These are phyloP conservation scores for Phymorhynchus buccinoides DNA, from an alignment of 1,140 invertebrate species.

Conservation along the genomic window DNA sequence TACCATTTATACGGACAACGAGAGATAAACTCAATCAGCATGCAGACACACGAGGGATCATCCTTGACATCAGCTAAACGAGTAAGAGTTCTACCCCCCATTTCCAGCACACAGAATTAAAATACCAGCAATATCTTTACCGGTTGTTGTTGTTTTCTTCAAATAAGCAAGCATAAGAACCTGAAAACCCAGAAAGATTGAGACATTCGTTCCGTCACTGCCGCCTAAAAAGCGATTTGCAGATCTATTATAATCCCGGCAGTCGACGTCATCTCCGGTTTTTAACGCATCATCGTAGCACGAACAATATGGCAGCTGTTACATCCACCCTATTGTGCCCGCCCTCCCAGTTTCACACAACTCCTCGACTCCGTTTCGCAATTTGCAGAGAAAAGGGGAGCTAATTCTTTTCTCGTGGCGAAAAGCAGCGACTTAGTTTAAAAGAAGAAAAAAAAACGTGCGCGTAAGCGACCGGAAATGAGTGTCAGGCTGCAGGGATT, in stretches of 20 bases:
- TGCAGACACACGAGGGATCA: background rate
- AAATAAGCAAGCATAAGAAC: background rate
- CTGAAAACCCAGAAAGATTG: background rate
- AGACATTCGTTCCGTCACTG: background rate
- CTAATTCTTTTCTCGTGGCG: slow-evolving; percentile 6
- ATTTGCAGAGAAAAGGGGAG: slow-evolving; percentile 14
- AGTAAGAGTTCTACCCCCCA: background rate
- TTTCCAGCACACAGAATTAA: background rate
- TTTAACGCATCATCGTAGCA: background rate
- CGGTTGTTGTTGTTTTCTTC: background rate
- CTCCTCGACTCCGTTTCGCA: slow-evolving; percentile 15
- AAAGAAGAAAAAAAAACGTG: background rate
- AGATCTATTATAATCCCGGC: background rate
- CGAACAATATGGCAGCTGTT: slow-evolving; percentile 17
- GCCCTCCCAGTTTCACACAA: background rate
- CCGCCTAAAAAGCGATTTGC: background rate
- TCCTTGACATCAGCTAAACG: background rate
- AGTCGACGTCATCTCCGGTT: background rate
- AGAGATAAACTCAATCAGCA: background rate
- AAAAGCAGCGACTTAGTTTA: slow-evolving; percentile 8
- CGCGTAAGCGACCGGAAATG: slow-evolving; percentile 24
- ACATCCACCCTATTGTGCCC: background rate
- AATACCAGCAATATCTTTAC: too few species aligned
- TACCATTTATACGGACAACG: background rate
- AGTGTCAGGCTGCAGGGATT: slow-evolving; percentile 21